Percentiles rank a stretch among this genome's conserved stretches.
phyloP scores from a whole-genome alignment of 2,113 vertebrate genomes.

The Micronisus gabar region DNA sequence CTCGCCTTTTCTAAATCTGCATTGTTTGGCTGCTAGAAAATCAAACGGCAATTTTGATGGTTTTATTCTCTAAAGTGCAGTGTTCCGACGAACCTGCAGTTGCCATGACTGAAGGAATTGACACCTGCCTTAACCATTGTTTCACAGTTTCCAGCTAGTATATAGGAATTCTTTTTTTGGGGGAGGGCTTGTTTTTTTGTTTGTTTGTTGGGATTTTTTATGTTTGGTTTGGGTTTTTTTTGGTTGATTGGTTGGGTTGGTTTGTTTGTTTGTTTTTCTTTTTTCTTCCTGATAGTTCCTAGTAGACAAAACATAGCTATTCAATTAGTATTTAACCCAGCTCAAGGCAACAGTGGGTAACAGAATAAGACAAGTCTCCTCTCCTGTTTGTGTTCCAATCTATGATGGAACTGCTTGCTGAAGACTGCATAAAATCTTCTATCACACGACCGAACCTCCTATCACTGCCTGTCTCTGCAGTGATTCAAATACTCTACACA shows the following conservation, averaged over 20 bases:
- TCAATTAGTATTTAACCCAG: neutral
- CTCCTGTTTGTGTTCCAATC: neutral
- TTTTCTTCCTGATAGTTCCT: neutral
- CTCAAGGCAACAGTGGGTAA: neutral
- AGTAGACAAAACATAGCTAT: neutral
- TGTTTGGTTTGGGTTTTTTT: no score
- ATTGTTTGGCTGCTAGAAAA: slow-evolving; percentile 31
- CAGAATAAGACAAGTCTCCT: neutral
- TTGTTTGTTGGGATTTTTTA: no score
- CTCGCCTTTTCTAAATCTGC: neutral
- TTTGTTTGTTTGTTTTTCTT: neutral
- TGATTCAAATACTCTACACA: neutral
- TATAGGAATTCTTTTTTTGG: neutral
- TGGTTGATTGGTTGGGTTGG: no score
- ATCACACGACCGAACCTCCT: neutral
- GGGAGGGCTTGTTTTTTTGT: fast-evolving
- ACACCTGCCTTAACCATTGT: neutral
- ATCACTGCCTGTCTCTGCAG: neutral
- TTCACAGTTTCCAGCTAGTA: neutral
- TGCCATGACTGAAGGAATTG: neutral
- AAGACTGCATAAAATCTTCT: neutral
- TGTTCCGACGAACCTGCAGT: neutral
- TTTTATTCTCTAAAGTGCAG: neutral
- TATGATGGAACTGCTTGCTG: neutral
- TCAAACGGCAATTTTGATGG: slow-evolving; percentile 6